Conservation (phyloP, 1,140 invertebrate species). For the Aphis craccivora region DNA sequence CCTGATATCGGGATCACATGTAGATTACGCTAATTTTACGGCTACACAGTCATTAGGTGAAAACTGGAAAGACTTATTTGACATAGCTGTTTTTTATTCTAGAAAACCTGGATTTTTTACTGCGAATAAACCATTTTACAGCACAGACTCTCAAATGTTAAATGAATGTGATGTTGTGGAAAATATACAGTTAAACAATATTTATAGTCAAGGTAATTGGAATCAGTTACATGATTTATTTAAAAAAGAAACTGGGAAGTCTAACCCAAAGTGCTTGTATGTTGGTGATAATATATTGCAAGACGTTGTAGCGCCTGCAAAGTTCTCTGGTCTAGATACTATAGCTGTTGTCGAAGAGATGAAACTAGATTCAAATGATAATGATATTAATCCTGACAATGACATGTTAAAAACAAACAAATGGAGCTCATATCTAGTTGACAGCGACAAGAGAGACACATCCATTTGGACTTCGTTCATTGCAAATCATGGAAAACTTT, state of each 20-base stretch:
- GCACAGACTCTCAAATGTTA: constrained; percentile 65
- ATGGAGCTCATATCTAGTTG: constrained; percentile 77
- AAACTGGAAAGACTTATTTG: constrained; percentile 78
- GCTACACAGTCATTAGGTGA: constrained; percentile 73
- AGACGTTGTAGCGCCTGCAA: constrained; percentile 76
- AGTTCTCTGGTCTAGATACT: constrained; percentile 71
- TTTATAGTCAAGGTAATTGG: constrained; percentile 78
- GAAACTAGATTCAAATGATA: constrained; percentile 69
- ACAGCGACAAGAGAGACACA: constrained; percentile 63
- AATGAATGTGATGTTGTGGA: constrained; percentile 59
- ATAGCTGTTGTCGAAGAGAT: constrained; percentile 80
- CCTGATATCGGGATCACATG: constrained; percentile 79
- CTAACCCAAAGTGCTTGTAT: constrained; percentile 74
- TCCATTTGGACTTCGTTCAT: constrained; percentile 75
- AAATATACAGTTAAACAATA: constrained; percentile 64
- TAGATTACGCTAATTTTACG: constrained; percentile 76
- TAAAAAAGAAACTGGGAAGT: constrained; percentile 62
- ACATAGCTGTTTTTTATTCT: constrained; percentile 75
- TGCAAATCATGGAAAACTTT: constrained; percentile 73
- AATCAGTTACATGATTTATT: constrained; percentile 70
- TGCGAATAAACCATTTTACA: constrained; percentile 70
- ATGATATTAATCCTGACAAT: constrained; percentile 66
- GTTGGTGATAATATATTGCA: constrained; percentile 83
- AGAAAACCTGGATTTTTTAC: constrained; percentile 82
- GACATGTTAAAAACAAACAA: constrained; percentile 69